Percentiles rank a stretch among this genome's conserved stretches.
Evolutionary conservation across 2,113 vertebrate species (phyloP).

Genomic region (Rhizomys pruinosus): DNA sequence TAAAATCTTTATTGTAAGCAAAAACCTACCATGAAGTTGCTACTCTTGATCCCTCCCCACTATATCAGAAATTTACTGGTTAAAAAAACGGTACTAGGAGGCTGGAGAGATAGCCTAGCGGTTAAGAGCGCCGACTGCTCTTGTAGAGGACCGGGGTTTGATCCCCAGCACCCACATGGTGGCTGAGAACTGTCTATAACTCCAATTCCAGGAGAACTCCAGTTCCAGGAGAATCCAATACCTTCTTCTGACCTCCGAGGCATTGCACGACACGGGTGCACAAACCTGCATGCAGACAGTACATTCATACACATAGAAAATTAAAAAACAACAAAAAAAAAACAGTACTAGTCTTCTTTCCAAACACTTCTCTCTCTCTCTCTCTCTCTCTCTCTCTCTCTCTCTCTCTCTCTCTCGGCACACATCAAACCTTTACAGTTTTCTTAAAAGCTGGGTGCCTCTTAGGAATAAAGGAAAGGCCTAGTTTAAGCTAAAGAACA

Average conservation of each 20-base stretch:
- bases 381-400: neutral
- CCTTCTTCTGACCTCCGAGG: too few relatives aligned
- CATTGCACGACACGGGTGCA: too few relatives aligned
- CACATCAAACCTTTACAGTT: neutral
- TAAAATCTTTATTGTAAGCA: slow-evolving; percentile 31
- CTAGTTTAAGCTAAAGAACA: slow-evolving; percentile 28
- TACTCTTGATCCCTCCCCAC: neutral
- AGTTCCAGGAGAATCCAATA: too few relatives aligned
- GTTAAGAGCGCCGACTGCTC: too few relatives aligned
- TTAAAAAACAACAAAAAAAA: neutral
- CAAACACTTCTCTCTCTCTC: neutral
- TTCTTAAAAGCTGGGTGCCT: neutral
- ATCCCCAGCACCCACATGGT: too few relatives aligned
- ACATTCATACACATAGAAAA: too few relatives aligned
- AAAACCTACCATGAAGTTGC: slow-evolving; percentile 3
- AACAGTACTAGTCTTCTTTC: neutral
- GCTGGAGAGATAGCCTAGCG: too few relatives aligned
- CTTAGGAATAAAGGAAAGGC: neutral
- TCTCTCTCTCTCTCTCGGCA: neutral
- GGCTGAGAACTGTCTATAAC: too few relatives aligned
- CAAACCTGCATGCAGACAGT: too few relatives aligned
- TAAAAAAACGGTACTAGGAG: too few relatives aligned
- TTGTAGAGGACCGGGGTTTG: too few relatives aligned
- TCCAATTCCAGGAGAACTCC: too few relatives aligned
- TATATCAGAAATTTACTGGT: slow-evolving; percentile 12